Base-by-base conservation (phyloP, 2,888 invertebrate genomes). In the Stenurella melanura region DNA sequence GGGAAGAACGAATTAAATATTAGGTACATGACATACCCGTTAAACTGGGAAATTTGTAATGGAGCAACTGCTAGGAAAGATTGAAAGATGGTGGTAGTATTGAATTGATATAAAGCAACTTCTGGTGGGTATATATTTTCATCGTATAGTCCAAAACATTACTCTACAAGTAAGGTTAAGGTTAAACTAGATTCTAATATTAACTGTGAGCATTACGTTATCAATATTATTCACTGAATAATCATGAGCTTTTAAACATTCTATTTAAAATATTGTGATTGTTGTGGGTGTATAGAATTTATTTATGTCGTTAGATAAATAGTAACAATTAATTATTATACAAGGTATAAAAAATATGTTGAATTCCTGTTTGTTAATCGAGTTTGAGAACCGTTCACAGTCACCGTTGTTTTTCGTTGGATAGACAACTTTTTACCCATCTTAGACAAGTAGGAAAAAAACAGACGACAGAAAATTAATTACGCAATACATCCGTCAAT, bases 281-380 rank as follows among this genome's bases (percentile, higher is more conserved):
- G 42, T 50, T 50, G 50, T 50, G 50, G 50, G 50, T 50, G 50
- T 50, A 50, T n/a, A 50, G 50, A 50, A 50, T 50, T 50, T 50
- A 50, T 50, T 50, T n/a, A 50, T 50, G 50, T 50, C n/a, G n/a
- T 50, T 42, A 42, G 42, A 42, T 42, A 50, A 50, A 50, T 50
- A 50, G 50, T 50, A 50, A 50, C 50, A n/a, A 50, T 50, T 50
- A 50, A 50, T 50, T 50, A 50, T 50, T 5, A 1, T 50, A 50
- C 50, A 50, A 50, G 50, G 50, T 50, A 50, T 50, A 50, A 50
- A 50, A 42, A 50, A 50, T 50, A 6, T 50, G 50, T 50, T 50
- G n/a, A 50, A n/a, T 50, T 50, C 50, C n/a, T 50, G 50, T 50
- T 50, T 50, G 50, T n/a, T 50, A 50, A 50, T 50, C 50, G 50